Evolutionary conservation across 1,140 invertebrate species (phyloP), one percentile per base, ranked within the genome.

Genomic region (Nomia melanderi): DNA sequence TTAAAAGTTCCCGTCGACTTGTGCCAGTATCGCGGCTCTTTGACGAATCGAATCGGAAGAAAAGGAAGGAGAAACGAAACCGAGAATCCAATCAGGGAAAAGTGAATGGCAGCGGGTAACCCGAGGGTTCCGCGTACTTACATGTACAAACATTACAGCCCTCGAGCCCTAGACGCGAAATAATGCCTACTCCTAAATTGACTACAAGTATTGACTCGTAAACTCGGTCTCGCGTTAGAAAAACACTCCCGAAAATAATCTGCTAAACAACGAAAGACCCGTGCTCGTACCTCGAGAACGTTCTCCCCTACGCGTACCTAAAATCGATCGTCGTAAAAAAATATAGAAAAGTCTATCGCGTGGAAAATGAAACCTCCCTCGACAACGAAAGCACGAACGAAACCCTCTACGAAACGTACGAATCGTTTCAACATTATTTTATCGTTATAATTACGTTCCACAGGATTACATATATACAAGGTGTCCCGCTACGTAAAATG

Each of bases 121-220:
- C 54, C 23, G 33, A 65, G 23, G n/a, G 17, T 66, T 56, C 65
- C 74, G 60, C 53, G 50, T 63, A 72, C 77, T 47, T 82, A 66
- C 33, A 41, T 47, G 60, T 54, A 66, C 59, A 56, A 74, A 62
- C 41, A 36, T 67, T 70, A 50, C 56, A 77, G 41, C 11, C 56
- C 5, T 76, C 67, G n/a, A 36, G 11, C 25, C 57, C 20, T 76
- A 74, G 3, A 31, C 41, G 41, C 27, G 50, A 27, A 54, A 39
- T 36, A 23, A 54, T 39, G 17, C 69, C 39, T 73, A 74, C 33
- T 78, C 56, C 60, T 79, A 73, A 79, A 84, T 84, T 83, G 53
- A 82, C 70, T 78, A 79, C 57, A 39, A 31, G 71, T 79, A 84
- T 84, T 83, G 72, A 79, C 53, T 79, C 47, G 25, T 33, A 31